phyloP scores from a whole-genome alignment of 1,140 invertebrate genomes.

The Ceratina japonica region DNA sequence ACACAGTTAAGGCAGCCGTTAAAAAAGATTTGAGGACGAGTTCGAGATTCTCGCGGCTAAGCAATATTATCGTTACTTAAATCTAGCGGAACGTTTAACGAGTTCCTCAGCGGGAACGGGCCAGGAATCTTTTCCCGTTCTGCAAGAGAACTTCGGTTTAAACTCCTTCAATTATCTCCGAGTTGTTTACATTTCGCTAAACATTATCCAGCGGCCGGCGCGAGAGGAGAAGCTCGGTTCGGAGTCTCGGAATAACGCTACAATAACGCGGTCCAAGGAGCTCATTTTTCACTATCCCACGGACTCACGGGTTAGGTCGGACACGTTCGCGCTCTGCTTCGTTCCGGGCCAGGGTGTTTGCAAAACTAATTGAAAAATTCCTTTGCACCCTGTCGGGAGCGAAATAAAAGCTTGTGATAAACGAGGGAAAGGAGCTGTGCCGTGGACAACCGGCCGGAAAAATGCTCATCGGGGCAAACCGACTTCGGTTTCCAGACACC shows the following conservation, averaged over 20 bases:
- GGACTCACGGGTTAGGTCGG: conserved; percentile 20
- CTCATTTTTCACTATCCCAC: conserved; percentile 42
- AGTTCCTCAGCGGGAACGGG: background rate
- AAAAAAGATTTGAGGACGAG: background rate
- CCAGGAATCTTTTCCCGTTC: background rate
- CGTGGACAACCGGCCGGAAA: conserved; percentile 46
- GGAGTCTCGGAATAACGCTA: background rate
- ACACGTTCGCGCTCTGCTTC: conserved; percentile 25
- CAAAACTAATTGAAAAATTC: conserved; percentile 65
- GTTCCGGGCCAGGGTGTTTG: conserved; percentile 11
- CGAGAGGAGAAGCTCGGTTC: background rate
- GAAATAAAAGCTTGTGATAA: conserved; percentile 62
- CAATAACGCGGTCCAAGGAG: conserved; percentile 24
- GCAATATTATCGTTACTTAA: background rate
- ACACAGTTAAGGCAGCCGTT: background rate
- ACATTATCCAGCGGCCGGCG: conserved; percentile 1
- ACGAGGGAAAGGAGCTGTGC: conserved; percentile 45
- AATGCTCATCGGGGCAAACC: conserved; percentile 50
- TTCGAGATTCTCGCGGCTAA: background rate
- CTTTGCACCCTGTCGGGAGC: conserved; percentile 45
- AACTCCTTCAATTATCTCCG: conserved; percentile 34
- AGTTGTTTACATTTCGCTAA: conserved; percentile 35
- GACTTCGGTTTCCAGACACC: conserved; percentile 33
- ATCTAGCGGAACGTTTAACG: conserved; percentile 12
- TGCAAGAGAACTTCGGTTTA: background rate